Base-by-base conservation (phyloP, 2,797 vertebrate genomes). In the Pelobates cultripes region DNA sequence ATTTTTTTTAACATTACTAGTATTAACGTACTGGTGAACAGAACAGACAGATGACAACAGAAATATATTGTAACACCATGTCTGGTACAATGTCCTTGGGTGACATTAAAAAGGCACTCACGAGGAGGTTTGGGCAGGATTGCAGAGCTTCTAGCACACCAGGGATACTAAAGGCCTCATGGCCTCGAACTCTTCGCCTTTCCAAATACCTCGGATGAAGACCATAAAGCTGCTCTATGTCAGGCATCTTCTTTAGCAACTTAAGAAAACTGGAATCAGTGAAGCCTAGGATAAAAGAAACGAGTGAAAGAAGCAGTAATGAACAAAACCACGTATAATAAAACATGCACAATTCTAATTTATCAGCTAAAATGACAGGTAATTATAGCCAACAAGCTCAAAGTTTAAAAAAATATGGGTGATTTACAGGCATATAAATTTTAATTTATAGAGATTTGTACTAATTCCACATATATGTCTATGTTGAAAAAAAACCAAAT, bases 191-290 rank as follows among this genome's bases (percentile, higher is more conserved):
- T 85, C 98, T 94, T 77, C 98, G 96, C 79, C 97, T 95, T 89
- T 99, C 97, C 88, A 99, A 92, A 88, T 97, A 96, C 84, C 97
- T 95, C 83, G 98, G 98, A 83, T 99, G 98, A 89, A 99, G 96
- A 75, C 98, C 98, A 87, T 99, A 99, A 3, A 99, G 92, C 88
- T 99, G 97, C 90, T 99, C 98, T 87, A 99, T 92, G 75, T 99
- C 98, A 75, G 98, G 98, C 96, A 99, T 99, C 92, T 99, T 99
- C 94, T 96, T 98, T 87, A 99, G 86, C 44, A 99, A 92, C 14
- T 95, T 96, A 85, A 97, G 93, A 87, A 99, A 99, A 91, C 97
- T 99, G 90, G 94, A 92, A 88, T 99, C 98, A 87, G 97, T 99
- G 87, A 99, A 99, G 85, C 98, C 98, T 99, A 88, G 83, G 53